A percentile compares a stretch with the other conserved stretches of the same genome.
Evolutionary conservation across 2,888 invertebrate genomes (phyloP).

Genomic region (Drosophila buzzatii): DNA sequence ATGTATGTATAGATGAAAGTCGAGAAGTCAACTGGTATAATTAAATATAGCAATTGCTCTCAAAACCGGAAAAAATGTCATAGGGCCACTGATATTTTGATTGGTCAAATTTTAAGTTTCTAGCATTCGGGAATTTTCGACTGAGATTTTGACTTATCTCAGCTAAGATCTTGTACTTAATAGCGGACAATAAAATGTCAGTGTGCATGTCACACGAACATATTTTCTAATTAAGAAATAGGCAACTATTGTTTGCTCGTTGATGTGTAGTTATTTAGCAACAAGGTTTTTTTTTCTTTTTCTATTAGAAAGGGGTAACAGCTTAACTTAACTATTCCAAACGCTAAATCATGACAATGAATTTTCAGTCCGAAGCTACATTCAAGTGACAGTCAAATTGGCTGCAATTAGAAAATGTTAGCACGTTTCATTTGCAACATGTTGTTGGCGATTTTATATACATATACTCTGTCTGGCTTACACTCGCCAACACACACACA

Average conservation of each 20-base stretch:
- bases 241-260: conserved; percentile 21
- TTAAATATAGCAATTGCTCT: conserved; percentile 44
- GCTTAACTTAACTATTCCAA: conserved; percentile 17
- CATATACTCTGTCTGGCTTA: neutral
- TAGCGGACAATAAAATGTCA: conserved; percentile 46
- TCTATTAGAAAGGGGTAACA: conserved; percentile 30
- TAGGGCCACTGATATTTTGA: conserved; percentile 15
- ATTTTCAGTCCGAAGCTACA: conserved; percentile 40
- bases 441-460: conserved; percentile 31
- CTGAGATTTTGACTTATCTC: conserved; percentile 17
- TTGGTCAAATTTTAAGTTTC: conserved; percentile 56
- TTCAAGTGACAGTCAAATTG: conserved; percentile 74
- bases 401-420: conserved; percentile 71
- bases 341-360: conserved; percentile 50
- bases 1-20: conserved; percentile 20
- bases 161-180: conserved; percentile 15
- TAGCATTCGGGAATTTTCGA: conserved; percentile 7
- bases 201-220: conserved; percentile 47
- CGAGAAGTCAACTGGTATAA: conserved; percentile 56
- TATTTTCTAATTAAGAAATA: conserved; percentile 62
- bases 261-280: conserved; percentile 11
- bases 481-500: conserved; percentile 6
- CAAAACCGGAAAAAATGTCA: conserved; percentile 53
- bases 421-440: conserved; percentile 66
- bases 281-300: conserved; percentile 15